A percentile compares a stretch with the other conserved stretches of the same genome.
These are phyloP conservation scores for Ophioninae sp. DNA, from an alignment of 2,888 invertebrate genomes.

Conservation along the genomic window DNA sequence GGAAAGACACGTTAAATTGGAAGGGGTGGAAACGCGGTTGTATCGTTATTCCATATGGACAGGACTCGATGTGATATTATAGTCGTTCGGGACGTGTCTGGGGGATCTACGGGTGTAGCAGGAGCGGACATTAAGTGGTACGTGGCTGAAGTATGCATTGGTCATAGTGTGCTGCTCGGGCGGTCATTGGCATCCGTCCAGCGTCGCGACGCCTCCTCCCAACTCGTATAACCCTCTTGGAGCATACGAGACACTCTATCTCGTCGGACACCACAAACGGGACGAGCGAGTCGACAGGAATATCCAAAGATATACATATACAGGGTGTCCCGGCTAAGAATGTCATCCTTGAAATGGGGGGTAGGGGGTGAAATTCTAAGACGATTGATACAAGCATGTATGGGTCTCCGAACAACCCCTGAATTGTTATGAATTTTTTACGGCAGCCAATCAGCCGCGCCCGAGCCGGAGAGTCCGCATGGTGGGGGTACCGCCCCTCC, in stretches of 20 bases:
- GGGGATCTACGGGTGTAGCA: conserved; percentile 45
- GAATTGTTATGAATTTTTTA: too few species aligned
- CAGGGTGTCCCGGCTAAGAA: too few species aligned
- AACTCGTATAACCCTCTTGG: conserved; percentile 53
- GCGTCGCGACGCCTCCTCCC: conserved; percentile 60
- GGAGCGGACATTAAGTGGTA: conserved; percentile 47
- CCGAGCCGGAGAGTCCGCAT: too few species aligned
- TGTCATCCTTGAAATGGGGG: too few species aligned
- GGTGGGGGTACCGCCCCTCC: too few species aligned
- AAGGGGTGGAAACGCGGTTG: not conserved
- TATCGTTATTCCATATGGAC: conserved; percentile 50
- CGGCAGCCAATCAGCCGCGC: too few species aligned
- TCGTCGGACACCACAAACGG: conserved; percentile 40
- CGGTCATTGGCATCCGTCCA: conserved; percentile 63
- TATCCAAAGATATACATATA: not conserved
- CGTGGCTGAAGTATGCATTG: conserved; percentile 28
- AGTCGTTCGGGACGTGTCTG: conserved; percentile 41
- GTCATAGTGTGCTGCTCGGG: conserved; percentile 46
- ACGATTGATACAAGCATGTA: too few species aligned
- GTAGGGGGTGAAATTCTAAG: too few species aligned
- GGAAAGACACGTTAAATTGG: too few species aligned
- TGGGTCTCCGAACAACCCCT: too few species aligned
- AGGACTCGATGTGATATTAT: conserved; percentile 50
- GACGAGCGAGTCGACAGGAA: not conserved
- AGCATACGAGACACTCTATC: conserved; percentile 37